Percentiles rank a stretch among this genome's conserved stretches.
These are phyloP conservation scores for Bos javanicus DNA, from an alignment of 2,113 vertebrate genomes.

Conservation along the genomic window DNA sequence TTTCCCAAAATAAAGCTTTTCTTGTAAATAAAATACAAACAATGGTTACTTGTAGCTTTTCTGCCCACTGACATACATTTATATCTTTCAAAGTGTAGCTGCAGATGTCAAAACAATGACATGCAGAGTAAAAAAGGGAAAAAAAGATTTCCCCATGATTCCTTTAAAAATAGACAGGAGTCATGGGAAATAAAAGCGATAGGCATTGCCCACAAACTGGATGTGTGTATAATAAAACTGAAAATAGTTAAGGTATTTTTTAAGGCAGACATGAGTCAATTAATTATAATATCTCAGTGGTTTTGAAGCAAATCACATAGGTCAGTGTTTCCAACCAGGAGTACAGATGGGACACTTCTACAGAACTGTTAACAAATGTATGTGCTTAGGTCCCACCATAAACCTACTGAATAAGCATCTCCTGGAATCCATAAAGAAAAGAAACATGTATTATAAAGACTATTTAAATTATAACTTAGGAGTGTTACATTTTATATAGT, in stretches of 20 bases:
- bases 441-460: background rate
- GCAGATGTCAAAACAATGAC: constrained; percentile 24
- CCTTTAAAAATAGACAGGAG: background rate
- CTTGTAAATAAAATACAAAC: constrained; percentile 32
- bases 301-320: background rate
- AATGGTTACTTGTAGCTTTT: constrained; percentile 18
- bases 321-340: background rate
- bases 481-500: background rate
- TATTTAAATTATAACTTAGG: background rate
- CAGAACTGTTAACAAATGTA: background rate
- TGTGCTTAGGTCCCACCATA: background rate
- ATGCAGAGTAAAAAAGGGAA: background rate
- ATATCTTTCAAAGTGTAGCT: background rate
- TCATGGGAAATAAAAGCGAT: background rate
- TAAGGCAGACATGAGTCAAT: background rate
- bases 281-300: background rate
- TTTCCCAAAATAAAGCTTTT: background rate
- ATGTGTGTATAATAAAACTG: background rate
- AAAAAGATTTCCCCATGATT: background rate
- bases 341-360: background rate
- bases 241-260: constrained; percentile 11
- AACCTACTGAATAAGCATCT: background rate
- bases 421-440: background rate
- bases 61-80: background rate
- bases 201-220: background rate